These are phyloP conservation scores for Podotricha telesiphe DNA, from an alignment of 2,888 invertebrate species.

Conservation along the genomic window DNA sequence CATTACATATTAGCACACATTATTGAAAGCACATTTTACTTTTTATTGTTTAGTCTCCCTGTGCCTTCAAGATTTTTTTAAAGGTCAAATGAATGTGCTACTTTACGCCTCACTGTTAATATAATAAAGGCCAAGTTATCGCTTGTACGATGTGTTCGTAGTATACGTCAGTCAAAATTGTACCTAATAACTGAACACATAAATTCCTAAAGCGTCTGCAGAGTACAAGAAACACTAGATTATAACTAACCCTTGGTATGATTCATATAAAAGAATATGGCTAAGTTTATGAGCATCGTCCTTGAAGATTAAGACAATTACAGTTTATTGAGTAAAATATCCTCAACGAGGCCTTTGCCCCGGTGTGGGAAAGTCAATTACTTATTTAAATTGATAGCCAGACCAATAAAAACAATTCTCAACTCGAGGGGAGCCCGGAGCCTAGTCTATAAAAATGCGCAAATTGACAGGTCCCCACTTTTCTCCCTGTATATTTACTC, in stretches of 20 bases:
- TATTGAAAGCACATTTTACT: background rate
- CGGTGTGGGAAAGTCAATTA: constrained; percentile 47
- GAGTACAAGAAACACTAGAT: constrained; percentile 7
- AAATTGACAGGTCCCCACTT: constrained; percentile 40
- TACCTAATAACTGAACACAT: background rate
- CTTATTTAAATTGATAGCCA: constrained; percentile 47
- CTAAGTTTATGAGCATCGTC: constrained; percentile 36
- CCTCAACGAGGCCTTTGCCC: constrained; percentile 43
- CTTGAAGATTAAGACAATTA: constrained; percentile 45
- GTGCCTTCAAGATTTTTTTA: constrained; percentile 31
- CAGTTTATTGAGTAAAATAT: constrained; percentile 45
- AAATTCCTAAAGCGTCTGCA: background rate
- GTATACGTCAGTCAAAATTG: background rate
- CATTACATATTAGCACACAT: too few relatives aligned
- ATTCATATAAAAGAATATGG: constrained; percentile 33
- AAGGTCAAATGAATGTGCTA: constrained; percentile 38
- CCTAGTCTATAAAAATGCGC: constrained; percentile 45
- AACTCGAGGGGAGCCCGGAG: constrained; percentile 40
- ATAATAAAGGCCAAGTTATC: background rate
- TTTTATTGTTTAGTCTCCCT: background rate
- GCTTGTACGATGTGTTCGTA: background rate
- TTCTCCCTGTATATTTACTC: constrained; percentile 28
- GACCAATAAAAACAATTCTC: constrained; percentile 45
- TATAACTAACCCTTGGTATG: constrained; percentile 33
- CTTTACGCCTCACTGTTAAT: constrained; percentile 26